A percentile compares a stretch with the other conserved stretches of the same genome.
These are phyloP conservation scores for Unio delphinus DNA, from an alignment of 2,888 invertebrate species.

Conservation along the genomic window DNA sequence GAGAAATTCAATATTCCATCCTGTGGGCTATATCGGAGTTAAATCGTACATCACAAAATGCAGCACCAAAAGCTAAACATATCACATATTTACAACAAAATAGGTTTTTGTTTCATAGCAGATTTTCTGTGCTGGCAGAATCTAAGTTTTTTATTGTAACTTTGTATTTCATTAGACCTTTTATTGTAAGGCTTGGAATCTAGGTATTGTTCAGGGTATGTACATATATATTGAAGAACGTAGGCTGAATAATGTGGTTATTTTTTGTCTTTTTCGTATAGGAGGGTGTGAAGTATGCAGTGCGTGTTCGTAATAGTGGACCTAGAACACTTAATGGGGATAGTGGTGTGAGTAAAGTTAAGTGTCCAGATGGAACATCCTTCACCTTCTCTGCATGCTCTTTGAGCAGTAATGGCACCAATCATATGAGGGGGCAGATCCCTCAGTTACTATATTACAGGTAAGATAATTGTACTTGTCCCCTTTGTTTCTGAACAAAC, in stretches of 20 bases:
- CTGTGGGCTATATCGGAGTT: neutral
- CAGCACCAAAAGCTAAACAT: neutral
- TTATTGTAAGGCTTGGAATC: too few species aligned
- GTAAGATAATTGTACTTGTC: constrained; percentile 69
- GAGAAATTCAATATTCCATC: neutral
- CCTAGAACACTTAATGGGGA: constrained; percentile 96
- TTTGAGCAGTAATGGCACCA: constrained; percentile 96
- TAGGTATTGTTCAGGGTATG: too few species aligned
- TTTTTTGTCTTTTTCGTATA: constrained; percentile 64
- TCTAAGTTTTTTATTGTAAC: too few species aligned
- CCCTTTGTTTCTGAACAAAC: neutral
- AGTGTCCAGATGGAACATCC: constrained; percentile 92
- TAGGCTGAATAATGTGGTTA: neutral
- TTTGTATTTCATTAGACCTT: too few species aligned
- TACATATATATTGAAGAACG: too few species aligned
- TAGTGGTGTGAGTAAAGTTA: constrained; percentile 88
- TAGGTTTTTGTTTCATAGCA: too few species aligned
- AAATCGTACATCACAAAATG: neutral
- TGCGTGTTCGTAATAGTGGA: constrained; percentile 90
- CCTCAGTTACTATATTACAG: constrained; percentile 93
- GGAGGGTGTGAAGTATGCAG: constrained; percentile 91
- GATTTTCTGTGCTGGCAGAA: too few species aligned
- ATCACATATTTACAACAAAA: neutral
- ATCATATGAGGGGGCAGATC: constrained; percentile 93
- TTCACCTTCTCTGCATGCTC: constrained; percentile 93